Evolutionary conservation across 1,140 invertebrate species (phyloP).

Genomic region (Oscheius sp.): DNA sequence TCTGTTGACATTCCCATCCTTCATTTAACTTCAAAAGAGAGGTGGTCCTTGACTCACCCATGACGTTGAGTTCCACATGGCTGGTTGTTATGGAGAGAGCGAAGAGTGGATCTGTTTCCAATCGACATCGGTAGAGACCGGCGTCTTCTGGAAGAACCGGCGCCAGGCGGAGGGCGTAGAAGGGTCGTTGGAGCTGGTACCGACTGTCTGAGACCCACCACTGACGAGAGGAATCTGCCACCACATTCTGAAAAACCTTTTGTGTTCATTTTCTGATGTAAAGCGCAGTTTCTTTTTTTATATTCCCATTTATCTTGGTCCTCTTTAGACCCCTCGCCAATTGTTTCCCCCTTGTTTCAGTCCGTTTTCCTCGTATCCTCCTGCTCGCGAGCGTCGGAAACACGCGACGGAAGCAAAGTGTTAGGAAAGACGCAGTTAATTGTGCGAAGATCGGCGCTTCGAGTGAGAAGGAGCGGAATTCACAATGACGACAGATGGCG

Average conservation of each 20-base stretch:
- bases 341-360: too few relatives aligned
- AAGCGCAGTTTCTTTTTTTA: too few relatives aligned
- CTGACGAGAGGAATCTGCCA: conserved; percentile 49
- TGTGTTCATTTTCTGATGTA: neutral
- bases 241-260: conserved; percentile 51
- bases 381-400: too few relatives aligned
- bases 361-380: too few relatives aligned
- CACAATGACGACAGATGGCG: neutral
- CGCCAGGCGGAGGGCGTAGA: conserved; percentile 51
- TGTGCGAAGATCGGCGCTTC: too few relatives aligned
- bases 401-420: too few relatives aligned
- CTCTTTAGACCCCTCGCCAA: too few relatives aligned
- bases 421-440: too few relatives aligned
- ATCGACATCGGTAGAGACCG: conserved; percentile 49
- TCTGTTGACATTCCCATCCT: neutral
- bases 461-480: neutral
- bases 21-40: neutral
- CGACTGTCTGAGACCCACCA: conserved; percentile 58
- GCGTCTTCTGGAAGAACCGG: conserved; percentile 54
- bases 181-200: conserved; percentile 49
- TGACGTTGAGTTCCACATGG: conserved; percentile 41
- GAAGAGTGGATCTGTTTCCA: conserved; percentile 58
- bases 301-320: too few relatives aligned
- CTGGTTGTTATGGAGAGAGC: conserved; percentile 34
- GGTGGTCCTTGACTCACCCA: conserved; percentile 42